Evolutionary conservation across 2,113 vertebrate genomes (phyloP), one percentile per base, ranked within the genome.

Genomic region (Antidorcas marsupialis): DNA sequence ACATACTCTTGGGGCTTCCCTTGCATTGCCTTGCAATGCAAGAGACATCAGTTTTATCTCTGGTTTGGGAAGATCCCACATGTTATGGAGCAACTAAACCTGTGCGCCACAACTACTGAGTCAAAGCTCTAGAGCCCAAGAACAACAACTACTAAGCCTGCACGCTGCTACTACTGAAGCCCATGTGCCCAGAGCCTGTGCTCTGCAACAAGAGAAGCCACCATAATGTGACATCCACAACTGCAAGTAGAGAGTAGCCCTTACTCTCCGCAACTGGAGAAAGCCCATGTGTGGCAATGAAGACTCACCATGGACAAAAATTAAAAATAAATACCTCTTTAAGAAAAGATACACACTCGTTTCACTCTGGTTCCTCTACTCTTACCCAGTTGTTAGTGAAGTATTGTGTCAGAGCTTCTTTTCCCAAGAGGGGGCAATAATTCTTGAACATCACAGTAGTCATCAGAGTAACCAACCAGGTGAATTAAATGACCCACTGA

Each of bases 221-320:
- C 23, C 12, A 0, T 43, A 27, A 27, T 14, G 64, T 3, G 19
- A 43, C 7, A 12, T 76, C 71, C 1, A 0, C 36, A 76, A 15
- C 39, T 76, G 71, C 36, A 76, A 43, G 36, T 27, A 27, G 71
- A 76, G 71, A 43, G 71, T 14, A 14, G 36, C 12, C 12, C 23
- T 27, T 76, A 27, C 23, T 43, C 71, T 76, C 71, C 0, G 3
- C 71, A 43, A 15, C 11, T 76, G 27, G 23, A 76, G 71, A 76
- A 27, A 76, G 23, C 36, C 71, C 71, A 27, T 27, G 12, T 27
- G 39, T 23, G 2, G 36, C 23, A 25, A 14, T 14, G 71, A 76
- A 76, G 71, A 43, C 71, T 25, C 36, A 74, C 36, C 36, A 39
- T 5, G 3, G 12, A 25, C 36, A 27, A 76, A 43, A 76, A 14